Conservation (phyloP, 1,140 invertebrate species). For the Papilio glaucus region DNA sequence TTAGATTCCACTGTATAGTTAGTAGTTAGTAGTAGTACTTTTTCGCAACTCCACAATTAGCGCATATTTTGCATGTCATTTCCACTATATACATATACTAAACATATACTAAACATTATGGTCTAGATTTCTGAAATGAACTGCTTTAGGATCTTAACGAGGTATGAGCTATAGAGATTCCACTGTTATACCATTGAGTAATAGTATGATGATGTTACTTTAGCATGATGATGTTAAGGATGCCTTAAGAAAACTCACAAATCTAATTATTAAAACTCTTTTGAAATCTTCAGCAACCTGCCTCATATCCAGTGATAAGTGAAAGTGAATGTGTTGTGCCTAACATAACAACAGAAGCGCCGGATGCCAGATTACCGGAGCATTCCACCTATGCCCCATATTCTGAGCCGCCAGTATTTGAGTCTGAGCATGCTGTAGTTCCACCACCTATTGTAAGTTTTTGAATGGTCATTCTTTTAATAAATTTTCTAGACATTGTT, state of each 20-base stretch:
- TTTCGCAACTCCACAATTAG: too few relatives aligned
- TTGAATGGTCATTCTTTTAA: background rate
- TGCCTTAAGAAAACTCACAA: background rate
- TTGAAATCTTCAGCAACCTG: constrained; percentile 45
- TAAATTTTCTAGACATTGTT: too few relatives aligned
- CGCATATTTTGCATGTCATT: too few relatives aligned
- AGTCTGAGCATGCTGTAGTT: constrained; percentile 64
- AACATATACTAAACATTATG: too few relatives aligned
- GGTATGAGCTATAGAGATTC: too few relatives aligned
- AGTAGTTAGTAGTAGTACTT: too few relatives aligned
- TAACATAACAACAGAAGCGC: constrained; percentile 71
- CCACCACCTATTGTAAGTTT: constrained; percentile 73
- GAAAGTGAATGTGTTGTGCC: constrained; percentile 74
- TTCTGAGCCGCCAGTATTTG: constrained; percentile 54
- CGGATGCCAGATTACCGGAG: constrained; percentile 52
- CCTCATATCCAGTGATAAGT: constrained; percentile 47
- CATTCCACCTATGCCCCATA: constrained; percentile 69
- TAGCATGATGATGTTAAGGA: background rate
- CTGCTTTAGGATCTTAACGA: too few relatives aligned
- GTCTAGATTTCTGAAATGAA: too few relatives aligned
- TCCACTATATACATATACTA: too few relatives aligned
- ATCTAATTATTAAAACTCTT: too few relatives aligned
- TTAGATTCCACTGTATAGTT: too few relatives aligned
- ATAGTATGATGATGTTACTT: background rate
- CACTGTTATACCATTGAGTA: background rate